Percentiles rank a stretch among this genome's conserved stretches.
Evolutionary conservation across 2,113 vertebrate genomes (phyloP).

Genomic region (Sorex araneus): DNA sequence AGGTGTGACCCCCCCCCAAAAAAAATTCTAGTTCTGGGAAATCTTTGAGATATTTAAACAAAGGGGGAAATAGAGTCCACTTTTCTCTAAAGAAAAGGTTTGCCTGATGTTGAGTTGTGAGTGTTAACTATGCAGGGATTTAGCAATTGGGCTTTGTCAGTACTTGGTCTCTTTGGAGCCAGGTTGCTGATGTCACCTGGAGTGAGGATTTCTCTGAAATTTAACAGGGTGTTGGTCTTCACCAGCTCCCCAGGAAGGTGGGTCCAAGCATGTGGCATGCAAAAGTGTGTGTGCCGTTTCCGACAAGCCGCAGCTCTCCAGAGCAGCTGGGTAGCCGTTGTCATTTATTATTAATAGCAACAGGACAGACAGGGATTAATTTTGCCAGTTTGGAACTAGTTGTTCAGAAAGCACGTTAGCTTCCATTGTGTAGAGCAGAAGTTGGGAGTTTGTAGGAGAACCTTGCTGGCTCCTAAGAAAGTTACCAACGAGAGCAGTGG

Average conservation of each 20-base stretch:
- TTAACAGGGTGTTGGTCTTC: too few species aligned
- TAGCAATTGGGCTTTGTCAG: too few species aligned
- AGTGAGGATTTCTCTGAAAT: too few species aligned
- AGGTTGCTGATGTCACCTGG: too few species aligned
- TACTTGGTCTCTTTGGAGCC: too few species aligned
- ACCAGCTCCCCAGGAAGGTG: not conserved
- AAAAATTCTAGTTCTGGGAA: constrained; percentile 4
- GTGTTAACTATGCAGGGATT: too few species aligned
- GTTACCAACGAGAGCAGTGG: not conserved
- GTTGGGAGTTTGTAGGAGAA: not conserved
- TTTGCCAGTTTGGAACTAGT: constrained; percentile 23
- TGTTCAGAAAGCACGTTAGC: not conserved
- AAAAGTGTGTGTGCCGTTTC: not conserved
- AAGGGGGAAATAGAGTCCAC: not conserved
- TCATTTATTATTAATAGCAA: not conserved
- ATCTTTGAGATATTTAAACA: constrained; percentile 38
- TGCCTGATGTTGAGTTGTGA: not conserved
- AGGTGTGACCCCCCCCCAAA: too few species aligned
- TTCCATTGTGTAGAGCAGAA: not conserved
- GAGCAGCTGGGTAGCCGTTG: not conserved
- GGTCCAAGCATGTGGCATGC: not conserved
- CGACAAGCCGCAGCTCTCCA: not conserved
- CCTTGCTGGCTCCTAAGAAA: not conserved
- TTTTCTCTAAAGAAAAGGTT: constrained; percentile 6
- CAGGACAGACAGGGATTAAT: not conserved